These are phyloP conservation scores for Drosophila kurseongensis DNA, from an alignment of 1,140 invertebrate genomes.

Conservation along the genomic window DNA sequence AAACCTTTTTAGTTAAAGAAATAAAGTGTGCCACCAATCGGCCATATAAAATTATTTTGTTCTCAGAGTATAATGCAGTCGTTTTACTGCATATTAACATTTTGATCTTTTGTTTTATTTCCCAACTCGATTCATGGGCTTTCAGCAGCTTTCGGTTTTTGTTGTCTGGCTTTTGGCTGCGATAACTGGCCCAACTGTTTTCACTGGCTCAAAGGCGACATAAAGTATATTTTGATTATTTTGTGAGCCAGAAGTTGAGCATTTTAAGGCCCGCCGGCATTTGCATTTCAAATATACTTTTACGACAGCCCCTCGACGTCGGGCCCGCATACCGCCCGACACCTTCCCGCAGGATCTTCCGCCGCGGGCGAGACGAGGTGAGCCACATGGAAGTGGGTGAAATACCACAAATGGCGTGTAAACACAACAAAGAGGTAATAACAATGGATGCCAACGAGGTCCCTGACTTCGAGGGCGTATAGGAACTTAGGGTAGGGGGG, in stretches of 20 bases:
- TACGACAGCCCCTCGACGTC: slow-evolving; percentile 40
- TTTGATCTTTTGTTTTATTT: slow-evolving; percentile 35
- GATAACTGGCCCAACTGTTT: slow-evolving; percentile 44
- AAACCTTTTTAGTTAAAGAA: no score
- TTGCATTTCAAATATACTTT: slow-evolving; percentile 80
- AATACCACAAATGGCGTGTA: slow-evolving; percentile 80
- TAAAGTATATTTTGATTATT: slow-evolving; percentile 81
- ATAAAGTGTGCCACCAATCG: no score
- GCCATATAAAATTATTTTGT: background rate
- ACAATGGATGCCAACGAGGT: slow-evolving; percentile 64
- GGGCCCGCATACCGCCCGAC: slow-evolving; percentile 34
- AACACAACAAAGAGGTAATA: slow-evolving; percentile 83
- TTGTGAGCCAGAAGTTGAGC: slow-evolving; percentile 66
- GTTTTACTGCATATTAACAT: slow-evolving; percentile 7
- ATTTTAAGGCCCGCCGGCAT: slow-evolving; percentile 64
- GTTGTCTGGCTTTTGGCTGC: slow-evolving; percentile 29
- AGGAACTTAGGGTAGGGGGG: background rate
- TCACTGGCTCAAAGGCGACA: slow-evolving; percentile 57
- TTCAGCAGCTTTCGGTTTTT: slow-evolving; percentile 28
- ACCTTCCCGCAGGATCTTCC: slow-evolving; percentile 35
- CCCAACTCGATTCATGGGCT: slow-evolving; percentile 53
- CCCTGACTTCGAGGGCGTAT: slow-evolving; percentile 22
- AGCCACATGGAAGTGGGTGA: slow-evolving; percentile 57
- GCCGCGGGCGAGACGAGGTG: slow-evolving; percentile 8
- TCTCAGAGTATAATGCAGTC: slow-evolving; percentile 8